phyloP scores from a whole-genome alignment of 2,888 invertebrate genomes.

The Melanostoma scalare region DNA sequence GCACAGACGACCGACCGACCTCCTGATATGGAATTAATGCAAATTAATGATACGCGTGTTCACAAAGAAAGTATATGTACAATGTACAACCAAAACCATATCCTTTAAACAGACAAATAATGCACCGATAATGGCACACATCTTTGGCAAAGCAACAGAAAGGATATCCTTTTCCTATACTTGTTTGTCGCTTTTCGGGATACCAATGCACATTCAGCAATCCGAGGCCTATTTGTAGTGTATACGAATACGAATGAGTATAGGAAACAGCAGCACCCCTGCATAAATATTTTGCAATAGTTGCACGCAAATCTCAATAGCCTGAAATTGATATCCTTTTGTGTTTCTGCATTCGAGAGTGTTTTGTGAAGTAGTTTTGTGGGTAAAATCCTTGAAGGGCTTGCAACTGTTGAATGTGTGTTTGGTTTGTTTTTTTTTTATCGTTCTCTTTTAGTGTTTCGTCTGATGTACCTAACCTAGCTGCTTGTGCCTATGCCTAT shows the following conservation, averaged over 20 bases:
- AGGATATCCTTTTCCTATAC: constrained; percentile 14
- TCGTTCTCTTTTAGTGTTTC: constrained; percentile 6
- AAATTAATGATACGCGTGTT: constrained; percentile 80
- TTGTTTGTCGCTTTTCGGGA: constrained; percentile 13
- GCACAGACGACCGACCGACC: constrained; percentile 62
- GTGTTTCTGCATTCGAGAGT: constrained; percentile 62
- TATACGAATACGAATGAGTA: no score
- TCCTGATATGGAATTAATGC: constrained; percentile 82
- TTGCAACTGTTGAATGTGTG: constrained; percentile 65
- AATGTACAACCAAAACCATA: constrained; percentile 34
- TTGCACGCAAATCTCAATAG: constrained; percentile 71
- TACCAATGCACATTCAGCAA: background rate
- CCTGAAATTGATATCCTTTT: constrained; percentile 71
- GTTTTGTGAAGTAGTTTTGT: constrained; percentile 70
- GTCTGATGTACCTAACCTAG: background rate
- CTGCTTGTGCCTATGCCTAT: constrained; percentile 29
- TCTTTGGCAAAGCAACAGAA: constrained; percentile 29
- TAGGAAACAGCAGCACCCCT: constrained; percentile 38
- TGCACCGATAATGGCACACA: constrained; percentile 59
- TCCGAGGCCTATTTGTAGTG: background rate
- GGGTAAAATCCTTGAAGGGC: constrained; percentile 60
- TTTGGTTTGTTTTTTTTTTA: background rate
- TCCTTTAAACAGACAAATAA: constrained; percentile 55
- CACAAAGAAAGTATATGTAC: constrained; percentile 51
- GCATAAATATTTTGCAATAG: constrained; percentile 69